Evolutionary conservation across 2,888 invertebrate genomes (phyloP).

Genomic region (Drosophila flavopinicola): DNA sequence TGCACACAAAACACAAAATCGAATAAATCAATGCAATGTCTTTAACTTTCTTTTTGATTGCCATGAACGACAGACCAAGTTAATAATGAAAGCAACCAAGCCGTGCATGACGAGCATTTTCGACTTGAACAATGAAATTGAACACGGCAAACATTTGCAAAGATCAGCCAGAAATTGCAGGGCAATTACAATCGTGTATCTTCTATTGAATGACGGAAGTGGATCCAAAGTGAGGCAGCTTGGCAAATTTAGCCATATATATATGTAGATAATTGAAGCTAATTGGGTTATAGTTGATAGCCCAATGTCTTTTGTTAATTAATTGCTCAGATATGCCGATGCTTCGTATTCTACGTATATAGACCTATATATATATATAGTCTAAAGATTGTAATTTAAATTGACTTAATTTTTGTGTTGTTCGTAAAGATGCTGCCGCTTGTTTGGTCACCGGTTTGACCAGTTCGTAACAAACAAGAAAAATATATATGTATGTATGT

Average conservation of each 20-base stretch:
- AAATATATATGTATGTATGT: neutral
- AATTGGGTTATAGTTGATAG: slow-evolving; percentile 69
- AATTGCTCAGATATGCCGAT: slow-evolving; percentile 24
- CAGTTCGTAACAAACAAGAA: slow-evolving; percentile 31
- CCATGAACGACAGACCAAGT: slow-evolving; percentile 26
- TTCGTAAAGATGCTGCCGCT: slow-evolving; percentile 3
- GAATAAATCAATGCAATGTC: slow-evolving; percentile 56
- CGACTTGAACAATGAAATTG: slow-evolving; percentile 16
- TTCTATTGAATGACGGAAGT: slow-evolving; percentile 43
- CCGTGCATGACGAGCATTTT: slow-evolving; percentile 50
- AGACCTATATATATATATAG: slow-evolving; percentile 5
- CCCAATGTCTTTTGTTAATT: slow-evolving; percentile 51
- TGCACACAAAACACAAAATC: slow-evolving; percentile 26
- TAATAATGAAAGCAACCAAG: slow-evolving; percentile 50
- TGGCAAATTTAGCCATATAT: neutral
- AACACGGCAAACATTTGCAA: slow-evolving; percentile 38
- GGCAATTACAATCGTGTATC: slow-evolving; percentile 34
- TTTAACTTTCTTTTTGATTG: slow-evolving; percentile 70
- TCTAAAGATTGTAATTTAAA: slow-evolving; percentile 15
- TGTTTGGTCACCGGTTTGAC: slow-evolving; percentile 49
- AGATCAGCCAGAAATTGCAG: slow-evolving; percentile 33
- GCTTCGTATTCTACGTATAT: slow-evolving; percentile 5
- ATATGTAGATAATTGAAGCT: slow-evolving; percentile 63
- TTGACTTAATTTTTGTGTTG: slow-evolving; percentile 26
- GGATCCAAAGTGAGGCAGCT: slow-evolving; percentile 14